A percentile compares a stretch with the other conserved stretches of the same genome.
These are phyloP conservation scores for Colaptes auratus DNA, from an alignment of 2,113 vertebrate species.

Conservation along the genomic window DNA sequence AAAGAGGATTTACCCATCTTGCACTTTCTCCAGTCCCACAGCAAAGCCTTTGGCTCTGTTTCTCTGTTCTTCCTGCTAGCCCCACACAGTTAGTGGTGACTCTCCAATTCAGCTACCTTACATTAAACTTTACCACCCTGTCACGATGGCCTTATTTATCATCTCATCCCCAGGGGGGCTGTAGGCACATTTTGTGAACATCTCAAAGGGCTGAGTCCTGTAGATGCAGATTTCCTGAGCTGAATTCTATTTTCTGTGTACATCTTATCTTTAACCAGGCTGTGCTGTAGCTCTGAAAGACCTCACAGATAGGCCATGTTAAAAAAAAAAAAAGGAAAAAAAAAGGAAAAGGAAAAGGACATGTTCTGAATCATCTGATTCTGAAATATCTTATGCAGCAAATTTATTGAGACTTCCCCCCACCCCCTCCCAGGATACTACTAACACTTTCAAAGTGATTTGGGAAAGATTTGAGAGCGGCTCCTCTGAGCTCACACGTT, in stretches of 20 bases:
- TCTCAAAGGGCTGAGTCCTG: neutral
- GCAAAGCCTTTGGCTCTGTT: neutral
- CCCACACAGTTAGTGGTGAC: no score
- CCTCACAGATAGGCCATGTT: no score
- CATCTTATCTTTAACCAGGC: neutral
- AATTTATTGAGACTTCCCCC: neutral
- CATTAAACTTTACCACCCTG: neutral
- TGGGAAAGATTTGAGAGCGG: neutral
- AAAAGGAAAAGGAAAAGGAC: no score
- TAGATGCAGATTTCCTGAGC: neutral
- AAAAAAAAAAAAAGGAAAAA: neutral
- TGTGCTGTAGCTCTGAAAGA: neutral
- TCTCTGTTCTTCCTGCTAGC: neutral
- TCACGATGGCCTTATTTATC: neutral
- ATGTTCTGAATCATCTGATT: neutral
- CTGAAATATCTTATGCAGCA: neutral
- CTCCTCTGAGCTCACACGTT: neutral
- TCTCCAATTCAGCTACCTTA: neutral
- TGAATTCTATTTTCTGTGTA: neutral
- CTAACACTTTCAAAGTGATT: neutral
- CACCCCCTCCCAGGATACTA: neutral
- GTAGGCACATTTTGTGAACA: neutral
- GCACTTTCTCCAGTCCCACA: fast-evolving
- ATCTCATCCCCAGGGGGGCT: fast-evolving
- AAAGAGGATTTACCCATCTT: neutral